phyloP scores from a whole-genome alignment of 2,797 vertebrate genomes.

The Spondyliosoma cantharus region DNA sequence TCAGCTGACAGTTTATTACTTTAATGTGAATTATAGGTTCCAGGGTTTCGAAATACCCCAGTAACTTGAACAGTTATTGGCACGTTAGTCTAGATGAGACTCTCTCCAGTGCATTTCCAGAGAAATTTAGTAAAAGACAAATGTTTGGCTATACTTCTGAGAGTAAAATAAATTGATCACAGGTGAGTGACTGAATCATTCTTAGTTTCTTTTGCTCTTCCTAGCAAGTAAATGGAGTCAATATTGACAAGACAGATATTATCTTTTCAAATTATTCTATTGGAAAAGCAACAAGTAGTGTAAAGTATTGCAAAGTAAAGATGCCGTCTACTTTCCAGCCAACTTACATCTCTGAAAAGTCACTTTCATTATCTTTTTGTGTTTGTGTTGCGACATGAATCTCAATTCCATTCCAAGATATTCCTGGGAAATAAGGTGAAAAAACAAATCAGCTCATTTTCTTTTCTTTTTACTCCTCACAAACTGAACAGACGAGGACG shows the following conservation, averaged over 20 bases:
- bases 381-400: constrained; percentile 12
- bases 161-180: not conserved
- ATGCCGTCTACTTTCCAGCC: not conserved
- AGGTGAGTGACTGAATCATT: not conserved
- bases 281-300: not conserved
- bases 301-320: not conserved
- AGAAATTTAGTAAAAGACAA: constrained; percentile 1
- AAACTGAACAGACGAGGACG: constrained; percentile 6
- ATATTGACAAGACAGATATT: not conserved
- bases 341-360: not conserved
- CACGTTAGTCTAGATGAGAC: not conserved
- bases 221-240: not conserved
- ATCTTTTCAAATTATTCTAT: not conserved
- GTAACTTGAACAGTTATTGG: not conserved
- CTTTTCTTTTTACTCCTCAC: not conserved
- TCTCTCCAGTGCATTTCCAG: not conserved
- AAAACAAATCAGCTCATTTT: constrained; percentile 8
- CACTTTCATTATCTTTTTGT: not conserved
- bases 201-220: not conserved
- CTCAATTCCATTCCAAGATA: not conserved
- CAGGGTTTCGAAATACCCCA: not conserved
- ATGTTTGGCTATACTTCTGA: not conserved
- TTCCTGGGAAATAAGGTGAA: not conserved
- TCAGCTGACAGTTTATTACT: not conserved
- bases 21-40: not conserved